Base-by-base conservation (phyloP, 1,140 invertebrate species). In the Procambarus virginalis region DNA sequence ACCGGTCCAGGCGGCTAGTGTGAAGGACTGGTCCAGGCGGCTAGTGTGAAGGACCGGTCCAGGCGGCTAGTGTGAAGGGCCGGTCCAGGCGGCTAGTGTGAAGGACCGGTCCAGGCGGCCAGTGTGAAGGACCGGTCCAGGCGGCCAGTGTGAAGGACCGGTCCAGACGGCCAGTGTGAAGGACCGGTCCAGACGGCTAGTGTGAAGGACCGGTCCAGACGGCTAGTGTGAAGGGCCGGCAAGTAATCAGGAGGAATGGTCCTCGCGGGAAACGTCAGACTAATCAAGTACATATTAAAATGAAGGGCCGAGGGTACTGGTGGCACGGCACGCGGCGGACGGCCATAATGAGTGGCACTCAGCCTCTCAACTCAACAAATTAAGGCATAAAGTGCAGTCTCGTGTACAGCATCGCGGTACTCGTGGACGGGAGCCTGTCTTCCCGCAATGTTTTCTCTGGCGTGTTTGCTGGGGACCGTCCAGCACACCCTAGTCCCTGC, bases 331-430 rank as follows among this genome's bases (percentile, higher is more conserved):
- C 68, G 34, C 68, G 6, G 3, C 10, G 20, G 68, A 73, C 68
- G 68, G 5, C n/a, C 68, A 34, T 73, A 34, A 73, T 34, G n/a
- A 73, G n/a, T 73, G n/a, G 68, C 68, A 34, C 68, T 73, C 22
- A 0, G 68, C n/a, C 68, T 73, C 68, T 20, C 34, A 5, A 4
- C 10, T 20, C 22, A 5, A 12, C 12, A 12, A 73, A 73, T 73
- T 73, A 73, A 73, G 68, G 68, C 68, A 73, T 73, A 73, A 73
- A 73, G 68, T 73, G 68, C 22, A 73, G 68, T 73, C 68, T 73
- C 68, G 22, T 73, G 68, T 73, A 73, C 5, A 73, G 68, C 4
- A 73, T 73, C 34, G 20, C 68, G 68, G 68, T 73, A 73, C 68
- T 4, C 68, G n/a, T 6, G 68, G 60, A 9, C 12, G 60, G 10